phyloP scores from a whole-genome alignment of 2,113 vertebrate genomes.

The Micronycteris hirsuta region DNA sequence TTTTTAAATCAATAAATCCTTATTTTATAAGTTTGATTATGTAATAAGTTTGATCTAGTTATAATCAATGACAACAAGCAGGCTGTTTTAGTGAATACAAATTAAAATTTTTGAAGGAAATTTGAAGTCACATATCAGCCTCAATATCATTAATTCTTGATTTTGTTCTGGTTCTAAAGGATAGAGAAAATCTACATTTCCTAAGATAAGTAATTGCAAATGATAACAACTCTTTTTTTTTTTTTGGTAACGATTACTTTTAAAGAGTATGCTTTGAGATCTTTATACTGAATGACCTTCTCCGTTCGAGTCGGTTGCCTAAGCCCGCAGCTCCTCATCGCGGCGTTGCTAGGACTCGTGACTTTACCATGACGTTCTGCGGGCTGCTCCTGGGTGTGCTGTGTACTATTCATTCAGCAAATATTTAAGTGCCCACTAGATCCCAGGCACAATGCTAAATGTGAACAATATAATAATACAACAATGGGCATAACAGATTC shows the following conservation, averaged over 20 bases:
- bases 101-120: constrained; percentile 18
- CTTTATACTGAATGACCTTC: neutral
- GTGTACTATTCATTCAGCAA: neutral
- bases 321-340: neutral
- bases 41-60: neutral
- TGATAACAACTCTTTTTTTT: neutral
- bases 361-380: neutral
- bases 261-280: neutral
- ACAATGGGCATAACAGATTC: neutral
- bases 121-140: neutral
- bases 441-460: neutral
- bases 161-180: neutral
- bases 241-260: neutral
- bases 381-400: neutral
- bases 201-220: neutral
- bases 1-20: neutral
- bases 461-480: neutral
- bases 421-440: neutral
- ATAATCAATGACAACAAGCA: neutral
- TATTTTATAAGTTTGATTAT: neutral
- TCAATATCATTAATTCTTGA: neutral
- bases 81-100: neutral
- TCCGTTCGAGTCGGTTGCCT: neutral
- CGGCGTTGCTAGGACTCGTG: neutral
- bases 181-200: neutral